Percentiles rank a stretch among this genome's conserved stretches.
Conservation (phyloP, 2,113 vertebrate genomes). For the Bufo gargarizans region DNA sequence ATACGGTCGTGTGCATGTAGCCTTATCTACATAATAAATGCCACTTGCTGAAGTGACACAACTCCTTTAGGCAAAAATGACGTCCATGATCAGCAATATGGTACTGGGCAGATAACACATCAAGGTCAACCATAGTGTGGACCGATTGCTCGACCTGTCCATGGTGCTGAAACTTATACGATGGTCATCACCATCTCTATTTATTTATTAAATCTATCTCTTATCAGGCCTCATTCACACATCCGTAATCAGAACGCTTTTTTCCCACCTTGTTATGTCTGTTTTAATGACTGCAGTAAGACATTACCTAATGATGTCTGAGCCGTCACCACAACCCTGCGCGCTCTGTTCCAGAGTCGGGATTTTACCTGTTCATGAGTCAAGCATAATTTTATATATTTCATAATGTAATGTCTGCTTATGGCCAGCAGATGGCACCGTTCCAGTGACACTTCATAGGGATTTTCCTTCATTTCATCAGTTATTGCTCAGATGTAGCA, state of each 20-base stretch:
- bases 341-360: neutral
- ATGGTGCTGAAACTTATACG: neutral
- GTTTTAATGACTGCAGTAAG: neutral
- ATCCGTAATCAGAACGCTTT: no score
- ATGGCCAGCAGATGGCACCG: neutral
- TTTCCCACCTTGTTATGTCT: neutral
- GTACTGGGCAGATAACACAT: no score
- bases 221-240: no score
- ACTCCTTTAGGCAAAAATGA: no score
- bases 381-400: neutral
- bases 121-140: neutral
- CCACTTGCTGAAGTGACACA: no score
- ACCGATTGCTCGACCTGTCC: neutral
- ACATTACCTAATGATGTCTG: neutral
- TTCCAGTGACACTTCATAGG: neutral
- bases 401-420: neutral
- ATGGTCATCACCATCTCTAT: no score
- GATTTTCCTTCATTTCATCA: neutral
- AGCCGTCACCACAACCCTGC: neutral
- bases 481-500: neutral
- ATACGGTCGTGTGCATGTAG: no score
- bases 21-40: no score
- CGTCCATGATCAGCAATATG: no score
- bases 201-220: neutral
- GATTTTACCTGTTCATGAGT: neutral